A percentile compares a stretch with the other conserved stretches of the same genome.
phyloP scores from a whole-genome alignment of 2,113 vertebrate species.

The Chionodraco myersi region DNA sequence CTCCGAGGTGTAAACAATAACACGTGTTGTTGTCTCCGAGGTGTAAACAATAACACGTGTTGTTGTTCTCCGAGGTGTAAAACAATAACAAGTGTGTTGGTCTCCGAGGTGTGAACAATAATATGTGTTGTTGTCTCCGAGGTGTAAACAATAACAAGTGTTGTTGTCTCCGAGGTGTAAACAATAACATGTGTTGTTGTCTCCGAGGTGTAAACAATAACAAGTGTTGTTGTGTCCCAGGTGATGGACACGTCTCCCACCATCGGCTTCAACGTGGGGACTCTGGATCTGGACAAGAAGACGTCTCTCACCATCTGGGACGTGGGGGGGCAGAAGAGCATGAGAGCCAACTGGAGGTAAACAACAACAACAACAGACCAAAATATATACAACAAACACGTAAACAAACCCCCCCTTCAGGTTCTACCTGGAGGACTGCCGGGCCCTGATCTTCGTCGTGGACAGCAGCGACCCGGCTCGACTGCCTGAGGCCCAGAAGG shows the following conservation, averaged over 20 bases:
- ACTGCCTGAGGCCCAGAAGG: constrained; percentile 81
- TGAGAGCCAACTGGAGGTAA: constrained; percentile 88
- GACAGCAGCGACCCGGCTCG: constrained; percentile 85
- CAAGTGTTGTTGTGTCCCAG: constrained; percentile 1
- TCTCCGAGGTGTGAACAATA: constrained; percentile 14
- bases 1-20: no score
- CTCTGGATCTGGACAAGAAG: constrained; percentile 82
- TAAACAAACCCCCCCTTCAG: constrained; percentile 45
- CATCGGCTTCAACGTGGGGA: constrained; percentile 89
- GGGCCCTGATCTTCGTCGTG: constrained; percentile 87
- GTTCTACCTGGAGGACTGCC: constrained; percentile 85
- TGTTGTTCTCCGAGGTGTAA: no score
- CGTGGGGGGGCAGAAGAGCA: constrained; percentile 86
- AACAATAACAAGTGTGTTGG: no score
- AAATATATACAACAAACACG: not conserved
- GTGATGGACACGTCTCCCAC: constrained; percentile 88
- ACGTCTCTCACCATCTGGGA: constrained; percentile 88
- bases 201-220: no score
- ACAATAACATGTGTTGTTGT: no score
- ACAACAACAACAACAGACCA: not conserved
- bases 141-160: no score
- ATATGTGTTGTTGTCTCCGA: no score
- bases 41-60: no score
- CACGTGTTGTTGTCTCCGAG: no score
- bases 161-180: no score